These are phyloP conservation scores for Nasonovia ribisnigri DNA, from an alignment of 2,888 invertebrate species.

Conservation along the genomic window DNA sequence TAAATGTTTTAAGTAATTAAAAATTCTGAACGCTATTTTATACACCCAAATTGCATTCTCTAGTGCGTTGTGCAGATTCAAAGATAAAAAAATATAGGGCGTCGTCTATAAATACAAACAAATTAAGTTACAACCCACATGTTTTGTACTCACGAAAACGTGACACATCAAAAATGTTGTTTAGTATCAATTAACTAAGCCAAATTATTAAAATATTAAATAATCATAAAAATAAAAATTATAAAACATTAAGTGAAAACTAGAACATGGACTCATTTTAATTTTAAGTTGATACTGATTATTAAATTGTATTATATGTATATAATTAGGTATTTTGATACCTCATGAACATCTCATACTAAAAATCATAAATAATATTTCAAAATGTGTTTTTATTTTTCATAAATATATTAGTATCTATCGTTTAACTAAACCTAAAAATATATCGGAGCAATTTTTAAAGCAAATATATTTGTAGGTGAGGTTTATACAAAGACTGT, in stretches of 20 bases:
- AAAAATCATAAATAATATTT: not conserved
- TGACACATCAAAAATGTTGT: not conserved
- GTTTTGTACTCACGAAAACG: not conserved
- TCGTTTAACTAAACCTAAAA: not conserved
- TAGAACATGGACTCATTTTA: not conserved
- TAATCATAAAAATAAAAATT: not conserved
- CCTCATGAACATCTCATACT: not conserved
- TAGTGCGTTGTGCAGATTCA: not conserved
- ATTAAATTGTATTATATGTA: not conserved
- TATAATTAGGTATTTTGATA: not conserved
- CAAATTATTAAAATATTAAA: not conserved
- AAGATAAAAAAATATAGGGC: constrained; percentile 28
- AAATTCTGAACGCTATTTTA: not conserved
- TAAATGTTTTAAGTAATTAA: constrained; percentile 35
- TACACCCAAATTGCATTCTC: not conserved
- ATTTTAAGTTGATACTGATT: not conserved
- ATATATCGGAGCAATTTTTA: not conserved
- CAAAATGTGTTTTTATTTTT: not conserved
- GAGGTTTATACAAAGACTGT: not conserved
- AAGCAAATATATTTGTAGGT: not conserved
- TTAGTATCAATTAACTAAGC: not conserved
- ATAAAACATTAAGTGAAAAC: not conserved
- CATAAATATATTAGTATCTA: not conserved
- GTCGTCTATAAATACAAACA: not conserved
- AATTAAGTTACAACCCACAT: not conserved